These are phyloP conservation scores for Nannoperca australis DNA, from an alignment of 2,797 vertebrate genomes.

Conservation along the genomic window DNA sequence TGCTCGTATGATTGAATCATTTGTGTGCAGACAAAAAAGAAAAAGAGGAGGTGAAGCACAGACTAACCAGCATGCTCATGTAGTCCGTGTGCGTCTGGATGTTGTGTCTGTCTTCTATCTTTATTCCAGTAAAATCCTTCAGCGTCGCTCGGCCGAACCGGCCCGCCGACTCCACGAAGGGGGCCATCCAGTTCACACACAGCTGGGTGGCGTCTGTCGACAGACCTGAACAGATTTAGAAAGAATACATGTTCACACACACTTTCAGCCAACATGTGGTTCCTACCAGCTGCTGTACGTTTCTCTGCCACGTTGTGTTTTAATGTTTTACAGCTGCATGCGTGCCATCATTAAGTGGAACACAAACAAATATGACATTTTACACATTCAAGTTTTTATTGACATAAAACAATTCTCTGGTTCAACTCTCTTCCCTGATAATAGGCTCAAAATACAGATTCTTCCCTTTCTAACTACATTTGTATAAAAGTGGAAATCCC, in stretches of 20 bases:
- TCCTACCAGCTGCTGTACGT: too few relatives aligned
- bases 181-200: constrained; percentile 91
- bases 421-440: too few relatives aligned
- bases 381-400: too few relatives aligned
- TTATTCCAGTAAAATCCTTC: constrained; percentile 85
- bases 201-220: constrained; percentile 85
- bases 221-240: constrained; percentile 80
- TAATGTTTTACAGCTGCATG: too few relatives aligned
- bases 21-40: too few relatives aligned
- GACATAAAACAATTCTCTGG: neutral
- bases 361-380: too few relatives aligned
- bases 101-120: constrained; percentile 88
- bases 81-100: constrained; percentile 92
- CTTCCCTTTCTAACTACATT: neutral
- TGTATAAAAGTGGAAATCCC: accelerated
- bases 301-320: too few relatives aligned
- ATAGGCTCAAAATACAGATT: neutral
- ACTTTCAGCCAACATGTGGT: neutral
- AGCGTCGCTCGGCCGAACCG: constrained; percentile 73
- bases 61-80: constrained; percentile 90
- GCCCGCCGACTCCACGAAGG: constrained; percentile 83
- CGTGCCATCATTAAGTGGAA: too few relatives aligned
- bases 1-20: too few relatives aligned
- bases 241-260: neutral
- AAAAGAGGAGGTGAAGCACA: neutral